Base-by-base conservation (phyloP, 2,113 vertebrate species). In the Sorex araneus region DNA sequence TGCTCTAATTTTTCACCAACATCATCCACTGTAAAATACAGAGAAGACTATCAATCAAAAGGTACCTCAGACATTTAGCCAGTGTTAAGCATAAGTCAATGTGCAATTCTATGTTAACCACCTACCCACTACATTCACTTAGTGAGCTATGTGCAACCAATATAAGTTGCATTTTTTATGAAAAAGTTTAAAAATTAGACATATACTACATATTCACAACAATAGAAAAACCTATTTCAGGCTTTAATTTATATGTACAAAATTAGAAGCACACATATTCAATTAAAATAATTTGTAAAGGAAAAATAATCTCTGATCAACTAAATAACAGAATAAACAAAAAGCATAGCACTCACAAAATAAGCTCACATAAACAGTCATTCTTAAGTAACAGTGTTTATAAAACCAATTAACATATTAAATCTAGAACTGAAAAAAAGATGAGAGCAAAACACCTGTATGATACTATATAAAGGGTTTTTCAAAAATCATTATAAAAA, bases 1-100 rank as follows among this genome's bases (percentile, higher is more conserved):
- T 98, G 98, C 95, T 99, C 99, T 96, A 99, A 93, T 97, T 99
- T 99, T 97, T 99, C 99, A 93, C 98, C 99, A 91, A 99, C 99
- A 95, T 99, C 99, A 97, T 99, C 99, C 98, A 99, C 99, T 99
- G 97, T 21, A 97, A 96, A 93, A 95, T 96, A 64, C 79, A 78
- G 97, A 97, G 79, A 84, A 96, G 93, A 92, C 36, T 45, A 92
- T 82, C 81, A 95, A 85, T 97, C n/a, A 32, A 63, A 97, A 95
- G 96, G 89, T 4, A 89, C 40, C 23, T 84, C 1, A 77, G 66
- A 76, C n/a, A 94, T 94, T 95, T 94, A 92, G 57, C 87, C 23
- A 25, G 19, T 84, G 8, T 76, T 77, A 93, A 73, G 70, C 34
- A 32, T 32, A 32, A 32, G 54, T 21, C n/a, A 89, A 88, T 19